Evolutionary conservation across 1,140 invertebrate genomes (phyloP).

Genomic region (honey bee (Apis mellifera)): Amel_HAv3.1 CM009939.2:7021501-7022000

Average conservation of each 20-base stretch:
- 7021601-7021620: neutral
- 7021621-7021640: slow-evolving; percentile 9
- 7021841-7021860: neutral
- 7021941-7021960: neutral
- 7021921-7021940: neutral
- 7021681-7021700: neutral
- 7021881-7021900: neutral
- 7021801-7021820: neutral
- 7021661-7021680: neutral
- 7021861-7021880: neutral
- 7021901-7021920: neutral
- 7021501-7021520: neutral
- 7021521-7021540: slow-evolving; percentile 15
- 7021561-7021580: neutral
- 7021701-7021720: neutral
- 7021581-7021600: neutral
- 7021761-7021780: neutral
- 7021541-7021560: slow-evolving; percentile 14
- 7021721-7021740: no score
- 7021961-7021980: neutral
- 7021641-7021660: neutral
- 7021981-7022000: neutral
- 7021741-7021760: neutral
- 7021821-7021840: neutral
- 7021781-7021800: neutral